phyloP scores from a whole-genome alignment of 2,888 invertebrate species.

The Acanthosepion pharaonis region DNA sequence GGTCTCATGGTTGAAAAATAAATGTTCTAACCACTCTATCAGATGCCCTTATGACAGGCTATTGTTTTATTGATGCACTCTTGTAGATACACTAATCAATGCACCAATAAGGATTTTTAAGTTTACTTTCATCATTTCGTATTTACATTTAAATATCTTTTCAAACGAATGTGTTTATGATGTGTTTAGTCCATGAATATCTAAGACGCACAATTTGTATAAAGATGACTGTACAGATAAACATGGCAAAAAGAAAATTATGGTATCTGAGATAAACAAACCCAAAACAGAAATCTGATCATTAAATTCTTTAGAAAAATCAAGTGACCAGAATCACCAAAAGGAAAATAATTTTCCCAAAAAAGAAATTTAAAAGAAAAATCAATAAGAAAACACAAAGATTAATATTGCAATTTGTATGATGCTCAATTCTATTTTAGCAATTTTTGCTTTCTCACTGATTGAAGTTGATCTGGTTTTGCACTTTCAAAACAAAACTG shows the following conservation, averaged over 20 bases:
- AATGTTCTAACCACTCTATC: too few relatives aligned
- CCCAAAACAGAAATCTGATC: neutral
- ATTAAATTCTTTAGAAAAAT: neutral
- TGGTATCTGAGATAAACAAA: neutral
- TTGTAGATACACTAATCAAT: too few relatives aligned
- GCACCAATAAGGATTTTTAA: neutral
- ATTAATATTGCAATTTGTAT: neutral
- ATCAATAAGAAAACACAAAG: neutral
- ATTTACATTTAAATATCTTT: neutral
- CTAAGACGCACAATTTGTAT: neutral
- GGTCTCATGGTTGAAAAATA: too few relatives aligned
- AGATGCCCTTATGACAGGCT: too few relatives aligned
- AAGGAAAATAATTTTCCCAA: neutral
- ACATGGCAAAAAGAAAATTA: neutral
- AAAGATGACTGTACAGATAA: neutral
- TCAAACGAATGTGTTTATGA: neutral
- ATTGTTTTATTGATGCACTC: too few relatives aligned
- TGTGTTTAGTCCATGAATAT: neutral
- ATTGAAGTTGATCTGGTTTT: neutral
- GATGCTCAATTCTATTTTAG: neutral
- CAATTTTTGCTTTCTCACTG: neutral
- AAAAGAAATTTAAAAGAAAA: neutral
- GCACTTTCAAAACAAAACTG: neutral
- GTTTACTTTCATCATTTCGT: neutral
- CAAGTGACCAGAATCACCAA: neutral